Evolutionary conservation across 2,888 invertebrate genomes (phyloP), one percentile per base, ranked within the genome.

Genomic region (Autographa gamma): DNA sequence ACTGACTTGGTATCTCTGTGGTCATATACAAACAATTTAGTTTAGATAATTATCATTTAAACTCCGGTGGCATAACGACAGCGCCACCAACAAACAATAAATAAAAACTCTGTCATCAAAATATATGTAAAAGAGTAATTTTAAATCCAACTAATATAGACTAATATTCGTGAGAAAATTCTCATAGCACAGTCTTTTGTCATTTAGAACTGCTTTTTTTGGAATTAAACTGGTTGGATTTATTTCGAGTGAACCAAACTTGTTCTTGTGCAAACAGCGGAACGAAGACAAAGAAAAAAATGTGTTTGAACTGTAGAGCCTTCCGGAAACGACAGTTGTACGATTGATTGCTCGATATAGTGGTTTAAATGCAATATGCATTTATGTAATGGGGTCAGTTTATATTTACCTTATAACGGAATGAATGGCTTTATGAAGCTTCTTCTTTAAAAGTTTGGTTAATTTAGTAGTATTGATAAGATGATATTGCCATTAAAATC

Each of bases 201-300:
- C 74, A 63, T 82, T 73, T 61, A 73, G 19, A 63, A 52, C 69
- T 38, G 43, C 66, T 73, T 73, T 73, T 74, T 75, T 73, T 60
- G 60, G 61, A 74, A 56, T 61, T 69, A 56, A 80, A 74, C 78
- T 71, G 77, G 77, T 83, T 73, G 63, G 7, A 43, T 63, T 31
- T 34, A 66, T 71, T 71, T 69, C 34, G 58, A 61, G 71, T 75
- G 63, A 63, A 19, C 32, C 60, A 61, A 74, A 76, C 77, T 32
- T 48, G 82, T 78, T 77, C 60, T 71, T 81, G 72, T 66, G 71
- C 79, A 83, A 83, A 83, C 79, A 78, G 76, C 79, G 73, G 82
- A 73, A 73, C 63, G 70, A 78, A 80, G 64, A 83, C 79, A 83
- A 81, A 80, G 75, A 66, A 67, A 70, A 38, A 76, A 71, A 76